phyloP scores from a whole-genome alignment of 2,888 invertebrate species.

The Cryptosula pallasiana region DNA sequence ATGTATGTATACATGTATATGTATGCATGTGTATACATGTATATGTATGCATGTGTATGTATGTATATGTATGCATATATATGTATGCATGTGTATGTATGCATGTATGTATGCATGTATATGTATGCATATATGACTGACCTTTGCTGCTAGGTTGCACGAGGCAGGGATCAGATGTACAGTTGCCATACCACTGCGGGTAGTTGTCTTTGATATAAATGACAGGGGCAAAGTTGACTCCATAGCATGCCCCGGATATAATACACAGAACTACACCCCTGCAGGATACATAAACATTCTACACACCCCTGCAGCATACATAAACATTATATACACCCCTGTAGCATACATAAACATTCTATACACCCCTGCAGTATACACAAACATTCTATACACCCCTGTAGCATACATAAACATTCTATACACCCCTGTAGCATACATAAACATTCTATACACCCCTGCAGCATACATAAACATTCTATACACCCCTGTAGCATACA shows the following conservation, averaged over 20 bases:
- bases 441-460: too few relatives aligned
- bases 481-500: too few relatives aligned
- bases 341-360: too few relatives aligned
- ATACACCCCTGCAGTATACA: too few relatives aligned
- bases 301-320: too few relatives aligned
- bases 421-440: too few relatives aligned
- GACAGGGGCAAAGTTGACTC: constrained; percentile 55
- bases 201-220: constrained; percentile 53
- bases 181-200: constrained; percentile 23
- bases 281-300: constrained; percentile 32
- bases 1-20: neutral
- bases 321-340: too few relatives aligned
- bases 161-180: neutral
- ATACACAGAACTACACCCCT: constrained; percentile 52
- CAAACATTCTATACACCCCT: too few relatives aligned
- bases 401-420: too few relatives aligned
- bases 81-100: too few relatives aligned
- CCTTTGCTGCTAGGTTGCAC: neutral
- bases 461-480: too few relatives aligned
- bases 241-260: constrained; percentile 54
- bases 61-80: too few relatives aligned
- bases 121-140: neutral
- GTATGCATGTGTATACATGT: neutral
- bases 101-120: neutral
- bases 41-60: neutral